Conservation (phyloP, 2,888 invertebrate species). For the Phlogophora meticulosa region DNA sequence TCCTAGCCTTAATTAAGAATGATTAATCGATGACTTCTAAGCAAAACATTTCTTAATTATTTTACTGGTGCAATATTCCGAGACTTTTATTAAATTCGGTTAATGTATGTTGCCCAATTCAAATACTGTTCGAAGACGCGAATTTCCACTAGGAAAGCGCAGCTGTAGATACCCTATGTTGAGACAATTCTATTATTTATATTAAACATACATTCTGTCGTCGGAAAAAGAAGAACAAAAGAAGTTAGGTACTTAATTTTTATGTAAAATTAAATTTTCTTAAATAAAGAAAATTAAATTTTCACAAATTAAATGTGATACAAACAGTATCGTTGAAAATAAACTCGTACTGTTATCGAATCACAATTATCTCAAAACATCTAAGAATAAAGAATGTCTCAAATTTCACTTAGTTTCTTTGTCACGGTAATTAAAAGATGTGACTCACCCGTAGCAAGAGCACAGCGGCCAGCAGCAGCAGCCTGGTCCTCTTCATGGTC, state of each 20-base stretch:
- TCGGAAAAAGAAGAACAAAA: too few relatives aligned
- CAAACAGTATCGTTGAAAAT: background rate
- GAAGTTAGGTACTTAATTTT: too few relatives aligned
- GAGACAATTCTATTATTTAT: too few relatives aligned
- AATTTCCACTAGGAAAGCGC: too few relatives aligned
- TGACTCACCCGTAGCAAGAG: constrained; percentile 87
- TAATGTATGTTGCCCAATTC: too few relatives aligned
- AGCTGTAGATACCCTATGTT: too few relatives aligned
- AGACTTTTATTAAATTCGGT: too few relatives aligned
- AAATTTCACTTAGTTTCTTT: constrained; percentile 35
- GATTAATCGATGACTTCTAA: background rate
- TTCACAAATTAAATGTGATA: background rate
- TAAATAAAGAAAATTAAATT: constrained; percentile 2
- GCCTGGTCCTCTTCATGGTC: constrained; percentile 90
- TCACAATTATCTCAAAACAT: background rate
- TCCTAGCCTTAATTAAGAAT: background rate
- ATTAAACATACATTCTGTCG: too few relatives aligned
- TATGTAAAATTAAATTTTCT: background rate
- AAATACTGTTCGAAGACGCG: too few relatives aligned
- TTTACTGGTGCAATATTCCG: background rate
- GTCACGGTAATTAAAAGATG: constrained; percentile 32
- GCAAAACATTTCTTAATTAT: background rate
- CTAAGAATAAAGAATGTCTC: constrained; percentile 7
- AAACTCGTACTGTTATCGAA: background rate
- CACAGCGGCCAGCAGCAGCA: constrained; percentile 86